phyloP scores from a whole-genome alignment of 2,113 vertebrate species.

The Donacobius atricapilla region DNA sequence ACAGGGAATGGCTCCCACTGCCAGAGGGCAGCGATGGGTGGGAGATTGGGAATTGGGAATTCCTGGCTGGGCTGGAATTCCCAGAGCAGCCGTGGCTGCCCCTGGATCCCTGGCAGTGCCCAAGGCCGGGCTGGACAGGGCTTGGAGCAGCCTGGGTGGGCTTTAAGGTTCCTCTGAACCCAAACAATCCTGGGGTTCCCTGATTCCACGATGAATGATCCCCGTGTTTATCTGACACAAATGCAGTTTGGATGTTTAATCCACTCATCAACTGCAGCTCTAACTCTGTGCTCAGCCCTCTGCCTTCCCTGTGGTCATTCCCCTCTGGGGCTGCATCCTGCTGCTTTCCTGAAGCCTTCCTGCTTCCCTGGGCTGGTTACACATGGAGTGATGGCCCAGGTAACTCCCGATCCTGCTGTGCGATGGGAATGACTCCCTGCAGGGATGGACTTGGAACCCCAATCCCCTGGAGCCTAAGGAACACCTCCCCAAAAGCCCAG shows the following conservation, averaged over 20 bases:
- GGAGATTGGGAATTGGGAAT: background rate
- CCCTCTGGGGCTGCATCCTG: background rate
- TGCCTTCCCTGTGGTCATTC: background rate
- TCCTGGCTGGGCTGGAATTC: background rate
- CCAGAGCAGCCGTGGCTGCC: background rate
- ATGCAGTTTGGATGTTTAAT: background rate
- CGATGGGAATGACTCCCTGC: background rate
- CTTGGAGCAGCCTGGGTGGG: background rate
- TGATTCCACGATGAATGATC: background rate
- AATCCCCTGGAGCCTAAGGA: background rate
- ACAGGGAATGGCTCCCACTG: background rate
- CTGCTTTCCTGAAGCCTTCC: background rate
- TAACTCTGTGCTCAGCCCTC: background rate
- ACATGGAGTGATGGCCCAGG: rapidly evolving
- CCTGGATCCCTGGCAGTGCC: background rate
- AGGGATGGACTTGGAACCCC: background rate
- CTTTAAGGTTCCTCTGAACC: background rate
- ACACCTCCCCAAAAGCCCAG: background rate
- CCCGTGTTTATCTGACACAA: background rate
- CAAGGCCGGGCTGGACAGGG: background rate
- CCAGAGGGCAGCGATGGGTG: background rate
- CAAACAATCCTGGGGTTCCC: background rate
- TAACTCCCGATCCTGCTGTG: background rate
- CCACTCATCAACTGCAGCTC: rapidly evolving
- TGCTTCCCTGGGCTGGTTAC: background rate